A percentile compares a stretch with the other conserved stretches of the same genome.
Evolutionary conservation across 1,140 invertebrate genomes (phyloP).

Genomic region (Diorhabda sublineata): DNA sequence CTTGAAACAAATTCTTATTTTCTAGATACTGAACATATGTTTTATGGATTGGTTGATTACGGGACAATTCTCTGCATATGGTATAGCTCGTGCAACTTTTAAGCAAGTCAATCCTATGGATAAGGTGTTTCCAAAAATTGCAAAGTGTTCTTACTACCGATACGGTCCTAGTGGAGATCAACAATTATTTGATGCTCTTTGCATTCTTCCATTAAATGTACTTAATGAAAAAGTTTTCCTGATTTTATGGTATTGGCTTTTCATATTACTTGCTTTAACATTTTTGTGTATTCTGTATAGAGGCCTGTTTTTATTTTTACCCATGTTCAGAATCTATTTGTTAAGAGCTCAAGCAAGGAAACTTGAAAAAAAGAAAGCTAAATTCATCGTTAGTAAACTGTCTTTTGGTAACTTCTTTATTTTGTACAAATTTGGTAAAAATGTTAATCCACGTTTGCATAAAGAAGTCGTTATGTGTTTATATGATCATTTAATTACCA

Average conservation of each 20-base stretch:
- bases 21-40: slow-evolving; percentile 45
- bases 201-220: slow-evolving; percentile 71
- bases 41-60: slow-evolving; percentile 70
- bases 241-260: slow-evolving; percentile 79
- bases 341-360: slow-evolving; percentile 53
- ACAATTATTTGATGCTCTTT: slow-evolving; percentile 62
- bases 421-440: slow-evolving; percentile 61
- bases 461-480: slow-evolving; percentile 48
- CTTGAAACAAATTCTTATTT: neutral
- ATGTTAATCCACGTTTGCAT: slow-evolving; percentile 60
- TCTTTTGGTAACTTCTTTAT: slow-evolving; percentile 68
- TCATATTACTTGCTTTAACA: slow-evolving; percentile 61
- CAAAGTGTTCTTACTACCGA: slow-evolving; percentile 70
- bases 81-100: slow-evolving; percentile 54
- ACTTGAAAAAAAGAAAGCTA: slow-evolving; percentile 49
- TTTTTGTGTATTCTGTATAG: slow-evolving; percentile 61
- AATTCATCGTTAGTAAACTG: slow-evolving; percentile 53
- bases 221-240: slow-evolving; percentile 78
- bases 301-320: slow-evolving; percentile 49
- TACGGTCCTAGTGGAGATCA: slow-evolving; percentile 60
- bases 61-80: slow-evolving; percentile 68
- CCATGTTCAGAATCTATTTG: slow-evolving; percentile 52
- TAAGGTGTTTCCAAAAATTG: slow-evolving; percentile 68
- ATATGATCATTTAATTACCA: slow-evolving; percentile 21
- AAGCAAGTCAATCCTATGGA: slow-evolving; percentile 54